These are phyloP conservation scores for Enoplosus armatus DNA, from an alignment of 2,797 vertebrate species.

Conservation along the genomic window DNA sequence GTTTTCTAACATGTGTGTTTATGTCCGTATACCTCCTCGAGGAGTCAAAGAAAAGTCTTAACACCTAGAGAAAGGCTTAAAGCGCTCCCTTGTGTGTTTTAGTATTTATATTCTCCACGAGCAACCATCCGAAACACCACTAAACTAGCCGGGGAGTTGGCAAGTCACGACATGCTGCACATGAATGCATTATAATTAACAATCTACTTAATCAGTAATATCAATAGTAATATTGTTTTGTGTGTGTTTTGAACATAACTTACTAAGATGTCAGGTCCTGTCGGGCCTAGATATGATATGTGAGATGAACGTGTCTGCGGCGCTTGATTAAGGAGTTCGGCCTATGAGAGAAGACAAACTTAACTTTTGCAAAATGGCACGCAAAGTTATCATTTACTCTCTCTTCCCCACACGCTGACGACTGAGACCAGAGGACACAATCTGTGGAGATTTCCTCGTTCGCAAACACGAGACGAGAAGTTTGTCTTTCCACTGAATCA, in stretches of 20 bases:
- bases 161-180: background rate
- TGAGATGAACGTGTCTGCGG: background rate
- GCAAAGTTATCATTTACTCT: constrained; percentile 18
- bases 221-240: background rate
- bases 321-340: background rate
- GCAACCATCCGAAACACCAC: background rate
- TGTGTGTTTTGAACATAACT: background rate
- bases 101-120: background rate
- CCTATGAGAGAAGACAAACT: constrained; percentile 3
- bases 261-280: background rate
- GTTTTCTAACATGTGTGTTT: background rate
- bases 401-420: background rate
- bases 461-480: constrained; percentile 26
- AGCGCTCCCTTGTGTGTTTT: background rate
- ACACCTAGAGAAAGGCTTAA: background rate
- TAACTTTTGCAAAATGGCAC: constrained; percentile 14
- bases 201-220: background rate
- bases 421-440: constrained; percentile 10
- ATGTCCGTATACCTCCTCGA: background rate
- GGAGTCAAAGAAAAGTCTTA: background rate
- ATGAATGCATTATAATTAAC: background rate
- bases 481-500: constrained; percentile 50
- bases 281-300: no score
- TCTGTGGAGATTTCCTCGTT: constrained; percentile 20
- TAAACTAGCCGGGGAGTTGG: background rate